Evolutionary conservation across 1,140 invertebrate genomes (phyloP), one percentile per base, ranked within the genome.

Genomic region (Caenorhabditis brenneri): DNA sequence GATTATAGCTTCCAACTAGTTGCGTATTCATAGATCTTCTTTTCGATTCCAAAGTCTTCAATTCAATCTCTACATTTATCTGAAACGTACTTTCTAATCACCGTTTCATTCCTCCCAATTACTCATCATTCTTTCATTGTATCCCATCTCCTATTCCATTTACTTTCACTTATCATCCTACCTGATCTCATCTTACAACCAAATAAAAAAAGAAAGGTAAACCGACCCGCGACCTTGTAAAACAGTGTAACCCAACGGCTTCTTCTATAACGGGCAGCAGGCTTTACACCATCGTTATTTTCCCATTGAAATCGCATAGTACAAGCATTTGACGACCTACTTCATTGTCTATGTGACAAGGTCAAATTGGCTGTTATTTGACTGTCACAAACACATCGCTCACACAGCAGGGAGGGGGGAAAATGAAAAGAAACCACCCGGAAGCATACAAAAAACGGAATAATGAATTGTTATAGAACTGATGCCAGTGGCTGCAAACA

Each of bases 301-400:
- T 74, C 33, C 33, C 65, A 74, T 74, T n/a, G 36, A 74, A 31
- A 19, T 27, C 36, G 65, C 36, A 27, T 74, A 74, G 65, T 74
- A 74, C 36, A 46, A 74, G 36, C 36, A 2, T 22, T 46, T 74
- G 65, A 74, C 36, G 65, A 74, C 65, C 65, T 74, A 42, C 65
- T 74, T 74, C 65, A 74, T 74, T 74, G 65, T 74, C 65, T 74
- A 42, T 42, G 36, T 74, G 65, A 74, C 65, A 74, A 74, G 65
- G 65, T 74, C 65, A 74, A 74, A 74, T 74, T 74, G 36, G 65
- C 65, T 74, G 36, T 74, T 74, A 74, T 74, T 74, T 74, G 65
- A n/a, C 65, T 74, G 65, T 42, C 65, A 42, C 33, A 46, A 5
- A 24, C 58, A 65, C 22, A 58, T 58, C 58, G 58, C 33, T 74